Evolutionary conservation across 1,140 invertebrate genomes (phyloP).

Genomic region (Catajapyx aquilonaris): DNA sequence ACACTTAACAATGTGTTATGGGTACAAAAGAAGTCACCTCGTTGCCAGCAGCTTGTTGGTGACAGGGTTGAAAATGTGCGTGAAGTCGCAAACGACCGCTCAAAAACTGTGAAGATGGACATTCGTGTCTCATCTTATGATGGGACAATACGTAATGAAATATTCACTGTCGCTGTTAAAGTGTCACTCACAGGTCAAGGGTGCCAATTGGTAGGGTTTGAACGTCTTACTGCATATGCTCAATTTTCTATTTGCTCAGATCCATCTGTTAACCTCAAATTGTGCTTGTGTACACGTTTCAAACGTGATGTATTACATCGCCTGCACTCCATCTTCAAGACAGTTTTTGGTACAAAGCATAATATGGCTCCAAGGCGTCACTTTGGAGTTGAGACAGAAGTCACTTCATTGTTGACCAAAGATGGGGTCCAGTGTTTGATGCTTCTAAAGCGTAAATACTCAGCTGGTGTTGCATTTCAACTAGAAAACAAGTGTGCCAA

Average conservation of each 20-base stretch:
- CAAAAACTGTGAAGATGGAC: not conserved
- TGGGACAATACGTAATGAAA: not conserved
- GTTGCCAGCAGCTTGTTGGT: not conserved
- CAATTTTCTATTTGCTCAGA: constrained; percentile 6
- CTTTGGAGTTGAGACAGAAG: too few species aligned
- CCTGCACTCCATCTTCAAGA: too few species aligned
- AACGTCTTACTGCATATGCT: constrained; percentile 8
- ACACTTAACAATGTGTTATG: constrained; percentile 17
- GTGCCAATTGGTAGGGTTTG: constrained; percentile 7
- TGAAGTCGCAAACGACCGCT: not conserved
- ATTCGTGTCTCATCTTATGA: not conserved
- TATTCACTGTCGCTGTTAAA: not conserved
- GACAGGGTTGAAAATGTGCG: not conserved
- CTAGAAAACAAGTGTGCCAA: not conserved
- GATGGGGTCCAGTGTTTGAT: not conserved
- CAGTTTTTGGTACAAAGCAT: too few species aligned
- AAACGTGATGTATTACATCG: too few species aligned
- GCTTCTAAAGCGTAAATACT: not conserved
- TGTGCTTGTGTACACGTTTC: constrained; percentile 10
- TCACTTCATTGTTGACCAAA: not conserved
- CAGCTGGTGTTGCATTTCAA: not conserved
- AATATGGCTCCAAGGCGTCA: too few species aligned
- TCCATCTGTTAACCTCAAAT: constrained; percentile 7
- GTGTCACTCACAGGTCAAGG: constrained; percentile 1
- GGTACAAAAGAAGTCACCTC: constrained; percentile 8